These are phyloP conservation scores for Eristalinus aeneus DNA, from an alignment of 2,888 invertebrate species.

Conservation along the genomic window DNA sequence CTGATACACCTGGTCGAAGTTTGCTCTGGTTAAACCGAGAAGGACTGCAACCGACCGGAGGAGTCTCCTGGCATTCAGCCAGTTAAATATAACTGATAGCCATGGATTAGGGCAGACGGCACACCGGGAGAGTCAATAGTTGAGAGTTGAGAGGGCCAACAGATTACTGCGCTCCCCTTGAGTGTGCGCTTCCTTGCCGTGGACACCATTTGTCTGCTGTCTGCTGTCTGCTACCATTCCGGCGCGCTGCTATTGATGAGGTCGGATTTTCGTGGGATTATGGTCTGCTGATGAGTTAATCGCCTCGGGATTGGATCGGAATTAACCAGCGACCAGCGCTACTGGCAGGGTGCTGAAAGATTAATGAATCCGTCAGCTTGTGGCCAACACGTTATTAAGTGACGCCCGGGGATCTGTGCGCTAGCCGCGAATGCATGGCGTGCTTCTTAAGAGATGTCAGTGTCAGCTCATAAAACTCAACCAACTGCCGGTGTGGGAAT, in stretches of 20 bases:
- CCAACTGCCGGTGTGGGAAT: neutral
- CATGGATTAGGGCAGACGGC: conserved; percentile 59
- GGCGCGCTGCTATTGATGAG: conserved; percentile 28
- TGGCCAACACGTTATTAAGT: neutral
- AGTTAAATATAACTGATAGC: conserved; percentile 64
- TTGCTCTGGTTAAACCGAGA: conserved; percentile 64
- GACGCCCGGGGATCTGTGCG: neutral
- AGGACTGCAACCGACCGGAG: conserved; percentile 22
- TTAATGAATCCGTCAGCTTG: conserved; percentile 9
- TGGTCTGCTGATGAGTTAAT: conserved; percentile 16
- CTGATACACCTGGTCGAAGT: conserved; percentile 65
- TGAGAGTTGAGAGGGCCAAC: conserved; percentile 65
- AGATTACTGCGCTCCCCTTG: conserved; percentile 57
- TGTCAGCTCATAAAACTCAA: neutral
- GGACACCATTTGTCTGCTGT: conserved; percentile 9
- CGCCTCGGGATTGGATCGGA: conserved; percentile 16
- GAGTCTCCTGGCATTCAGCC: conserved; percentile 57
- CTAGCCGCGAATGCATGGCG: neutral
- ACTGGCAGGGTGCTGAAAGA: neutral
- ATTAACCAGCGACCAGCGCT: neutral
- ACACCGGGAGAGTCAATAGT: conserved; percentile 58
- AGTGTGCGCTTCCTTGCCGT: neutral
- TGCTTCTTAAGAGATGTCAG: neutral
- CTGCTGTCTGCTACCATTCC: neutral
- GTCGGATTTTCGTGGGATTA: conserved; percentile 26